Evolutionary conservation across 2,888 invertebrate genomes (phyloP), one percentile per base, ranked within the genome.

Genomic region (Nasonia oneida): DNA sequence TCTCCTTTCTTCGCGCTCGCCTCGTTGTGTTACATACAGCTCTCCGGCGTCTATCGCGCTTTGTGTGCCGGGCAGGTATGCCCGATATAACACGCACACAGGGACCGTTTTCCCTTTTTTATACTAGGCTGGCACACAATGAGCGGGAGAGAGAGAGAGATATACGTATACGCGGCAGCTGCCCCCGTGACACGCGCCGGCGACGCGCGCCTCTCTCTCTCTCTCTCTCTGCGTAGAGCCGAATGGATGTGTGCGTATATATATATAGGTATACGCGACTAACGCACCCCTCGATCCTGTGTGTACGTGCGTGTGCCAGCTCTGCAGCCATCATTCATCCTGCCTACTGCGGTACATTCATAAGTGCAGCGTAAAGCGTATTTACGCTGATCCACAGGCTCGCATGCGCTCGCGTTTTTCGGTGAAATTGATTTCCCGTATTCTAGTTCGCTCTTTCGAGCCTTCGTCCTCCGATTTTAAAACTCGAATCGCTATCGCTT

Each of bases 131-230:
- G 84, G 86, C 85, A 88, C 89, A 91, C 91, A 90, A 91, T 90
- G 89, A 89, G 29, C 88, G 83, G 86, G 87, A 64, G n/a, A 33
- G 67, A 29, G 42, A 88, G 85, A 86, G 3, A 37, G 3, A 37
- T 0, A 5, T 37, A 37, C 29, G 50, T 70, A 57, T 57, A 70
- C 37, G 15, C 33, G 84, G 88, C 91, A 90, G 90, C 91, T 91
- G 91, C 89, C 89, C 89, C 86, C 88, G 88, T 90, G 91, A 92
- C 92, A 92, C 92, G 91, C 91, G 92, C 91, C 91, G 89, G 87
- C 89, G 90, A 84, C 75, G 82, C 88, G 88, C 81, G 75, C 74
- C 76, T 75, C 71, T 84, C 37, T 47, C 23, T 78, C 50, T 73
- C 18, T 75, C 76, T 53, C n/a, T 71, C 84, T 77, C 12, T 84